Percentiles rank a stretch among this genome's conserved stretches.
phyloP scores from a whole-genome alignment of 1,140 invertebrate genomes.

The Cydia strobilella region DNA sequence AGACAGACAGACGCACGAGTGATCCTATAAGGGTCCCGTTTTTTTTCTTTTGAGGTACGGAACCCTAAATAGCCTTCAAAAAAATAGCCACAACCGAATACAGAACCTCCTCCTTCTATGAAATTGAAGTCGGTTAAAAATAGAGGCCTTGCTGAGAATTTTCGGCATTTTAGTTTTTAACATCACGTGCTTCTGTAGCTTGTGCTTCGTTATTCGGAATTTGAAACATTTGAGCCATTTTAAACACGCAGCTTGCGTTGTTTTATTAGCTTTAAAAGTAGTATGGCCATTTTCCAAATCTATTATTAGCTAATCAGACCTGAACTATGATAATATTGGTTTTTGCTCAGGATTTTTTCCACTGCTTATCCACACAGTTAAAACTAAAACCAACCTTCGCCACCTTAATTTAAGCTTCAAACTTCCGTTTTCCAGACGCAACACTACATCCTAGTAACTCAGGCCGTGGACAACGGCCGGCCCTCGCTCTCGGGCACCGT shows the following conservation, averaged over 20 bases:
- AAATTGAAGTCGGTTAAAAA: no score
- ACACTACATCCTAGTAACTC: slow-evolving; percentile 95
- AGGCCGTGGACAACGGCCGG: slow-evolving; percentile 93
- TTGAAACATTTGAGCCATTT: neutral
- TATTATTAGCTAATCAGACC: no score
- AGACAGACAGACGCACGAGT: no score
- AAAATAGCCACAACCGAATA: no score
- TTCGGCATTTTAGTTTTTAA: neutral
- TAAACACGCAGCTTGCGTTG: neutral
- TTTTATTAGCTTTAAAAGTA: neutral
- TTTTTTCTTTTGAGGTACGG: no score
- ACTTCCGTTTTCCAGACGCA: slow-evolving; percentile 86
- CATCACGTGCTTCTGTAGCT: neutral
- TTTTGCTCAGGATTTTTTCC: no score
- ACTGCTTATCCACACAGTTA: neutral
- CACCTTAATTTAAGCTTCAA: neutral
- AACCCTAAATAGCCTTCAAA: no score
- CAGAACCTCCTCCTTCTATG: no score
- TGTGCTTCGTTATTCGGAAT: neutral
- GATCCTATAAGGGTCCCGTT: no score
- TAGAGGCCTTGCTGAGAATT: neutral
- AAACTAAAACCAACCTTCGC: neutral
- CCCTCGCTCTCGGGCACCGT: slow-evolving; percentile 94
- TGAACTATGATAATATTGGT: no score
- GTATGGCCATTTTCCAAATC: no score